Evolutionary conservation across 1,140 invertebrate genomes (phyloP), one percentile per base, ranked within the genome.

Genomic region (Ceratina calcarata): DNA sequence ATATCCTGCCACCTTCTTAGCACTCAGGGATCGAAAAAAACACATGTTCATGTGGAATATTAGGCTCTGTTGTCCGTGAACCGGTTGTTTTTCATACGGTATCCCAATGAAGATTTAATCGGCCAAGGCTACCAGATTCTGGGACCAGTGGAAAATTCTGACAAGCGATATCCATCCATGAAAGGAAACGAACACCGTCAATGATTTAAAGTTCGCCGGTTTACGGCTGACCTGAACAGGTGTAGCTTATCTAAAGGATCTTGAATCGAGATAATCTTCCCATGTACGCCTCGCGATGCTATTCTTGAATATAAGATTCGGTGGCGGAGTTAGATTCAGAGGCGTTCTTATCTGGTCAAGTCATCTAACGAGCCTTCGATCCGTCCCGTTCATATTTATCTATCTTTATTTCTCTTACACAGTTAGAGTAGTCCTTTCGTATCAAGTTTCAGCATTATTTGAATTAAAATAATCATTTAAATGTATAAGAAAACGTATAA

Each of bases 171-270:
- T 6, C 12, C 15, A 15, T 45, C 27, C 27, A 13, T 62, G 12
- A 55, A 45, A 12, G 51, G 55, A 24, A 74, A 79, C 58, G 70
- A 80, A 57, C 69, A 82, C 73, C 67, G 74, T 74, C 77, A 65
- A 75, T 82, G 66, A 80, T 74, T 61, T 69, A 80, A 82, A 67
- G 78, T 78, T 72, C 57, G 51, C 65, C 60, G 76, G 76, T 10
- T 37, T 20, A 6, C 49, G 51, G 53, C 16, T 20, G 16, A 53
- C 53, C 16, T 66, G 37, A 84, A 87, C 86, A 87, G 86, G 86
- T 87, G 86, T 87, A 86, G 62, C 79, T 87, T 87, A 87, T 86
- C 84, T 22, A 27, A 7, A 57, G 64, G 77, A 87, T 87, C 37
- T 45, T 81, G 80, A 75, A 83, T 71, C 78, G 45, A 24, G 62